phyloP scores from a whole-genome alignment of 2,797 vertebrate species.

The Glossophaga mutica region DNA sequence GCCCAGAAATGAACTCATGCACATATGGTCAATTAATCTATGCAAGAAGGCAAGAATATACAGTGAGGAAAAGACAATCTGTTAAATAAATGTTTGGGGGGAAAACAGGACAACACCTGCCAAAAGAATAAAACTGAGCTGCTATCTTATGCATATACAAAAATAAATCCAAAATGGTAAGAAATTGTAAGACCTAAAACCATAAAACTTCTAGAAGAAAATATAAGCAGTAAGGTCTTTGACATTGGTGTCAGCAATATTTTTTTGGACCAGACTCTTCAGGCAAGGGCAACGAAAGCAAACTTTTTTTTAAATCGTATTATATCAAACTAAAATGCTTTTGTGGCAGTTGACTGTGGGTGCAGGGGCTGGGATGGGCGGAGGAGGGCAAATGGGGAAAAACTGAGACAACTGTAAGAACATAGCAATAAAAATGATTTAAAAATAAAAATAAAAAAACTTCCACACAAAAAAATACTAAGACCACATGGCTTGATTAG shows the following conservation, averaged over 20 bases:
- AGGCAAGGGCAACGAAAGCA: background rate
- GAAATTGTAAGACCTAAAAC: background rate
- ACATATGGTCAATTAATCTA: background rate
- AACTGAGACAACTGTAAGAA: no score
- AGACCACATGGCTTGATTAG: background rate
- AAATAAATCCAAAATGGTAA: background rate
- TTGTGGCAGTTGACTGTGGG: no score
- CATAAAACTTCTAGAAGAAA: background rate
- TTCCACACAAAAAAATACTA: background rate
- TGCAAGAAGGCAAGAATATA: background rate
- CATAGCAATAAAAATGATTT: background rate
- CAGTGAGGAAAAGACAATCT: background rate
- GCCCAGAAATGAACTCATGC: background rate
- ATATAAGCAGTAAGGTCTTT: background rate
- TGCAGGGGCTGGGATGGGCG: no score
- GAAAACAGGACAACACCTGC: background rate
- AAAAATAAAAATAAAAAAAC: no score
- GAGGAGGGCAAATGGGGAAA: no score
- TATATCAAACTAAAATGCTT: background rate
- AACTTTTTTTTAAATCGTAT: background rate
- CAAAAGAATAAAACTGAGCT: background rate
- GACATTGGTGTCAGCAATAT: background rate
- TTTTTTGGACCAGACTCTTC: background rate
- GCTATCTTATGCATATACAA: background rate
- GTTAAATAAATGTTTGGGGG: background rate